Evolutionary conservation across 2,113 vertebrate species (phyloP).

Genomic region (Mirounga angustirostris): DNA sequence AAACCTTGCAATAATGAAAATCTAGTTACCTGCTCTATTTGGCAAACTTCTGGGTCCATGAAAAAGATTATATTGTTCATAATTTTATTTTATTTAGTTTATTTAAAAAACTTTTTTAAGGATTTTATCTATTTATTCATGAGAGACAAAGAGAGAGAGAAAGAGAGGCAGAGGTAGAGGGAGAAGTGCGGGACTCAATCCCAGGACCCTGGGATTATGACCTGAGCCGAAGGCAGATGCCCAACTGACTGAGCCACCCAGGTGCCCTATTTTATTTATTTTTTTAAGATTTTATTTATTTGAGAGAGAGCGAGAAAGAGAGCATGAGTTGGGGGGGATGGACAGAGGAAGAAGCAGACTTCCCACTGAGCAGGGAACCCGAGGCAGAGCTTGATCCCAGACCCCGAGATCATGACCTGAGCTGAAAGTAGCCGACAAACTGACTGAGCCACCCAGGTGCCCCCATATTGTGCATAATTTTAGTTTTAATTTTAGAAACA

Average conservation of each 20-base stretch:
- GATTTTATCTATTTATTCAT: no score
- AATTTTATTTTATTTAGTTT: not conserved
- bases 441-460: not conserved
- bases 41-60: not conserved
- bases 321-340: not conserved
- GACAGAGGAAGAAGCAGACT: not conserved
- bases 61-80: not conserved
- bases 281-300: not conserved
- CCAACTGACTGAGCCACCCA: no score
- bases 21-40: not conserved
- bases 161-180: no score
- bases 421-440: not conserved
- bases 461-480: not conserved
- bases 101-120: no score
- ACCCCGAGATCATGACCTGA: not conserved
- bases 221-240: no score
- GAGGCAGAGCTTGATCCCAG: not conserved
- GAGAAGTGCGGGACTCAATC: no score
- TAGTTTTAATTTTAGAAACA: not conserved
- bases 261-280: not conserved
- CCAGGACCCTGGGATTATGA: no score
- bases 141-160: no score
- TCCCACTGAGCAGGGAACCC: not conserved
- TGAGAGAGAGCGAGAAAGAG: not conserved
- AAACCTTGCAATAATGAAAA: not conserved